A percentile compares a stretch with the other conserved stretches of the same genome.
phyloP scores from a whole-genome alignment of 2,888 invertebrate species.

The Rhopalosiphum nymphaeae region DNA sequence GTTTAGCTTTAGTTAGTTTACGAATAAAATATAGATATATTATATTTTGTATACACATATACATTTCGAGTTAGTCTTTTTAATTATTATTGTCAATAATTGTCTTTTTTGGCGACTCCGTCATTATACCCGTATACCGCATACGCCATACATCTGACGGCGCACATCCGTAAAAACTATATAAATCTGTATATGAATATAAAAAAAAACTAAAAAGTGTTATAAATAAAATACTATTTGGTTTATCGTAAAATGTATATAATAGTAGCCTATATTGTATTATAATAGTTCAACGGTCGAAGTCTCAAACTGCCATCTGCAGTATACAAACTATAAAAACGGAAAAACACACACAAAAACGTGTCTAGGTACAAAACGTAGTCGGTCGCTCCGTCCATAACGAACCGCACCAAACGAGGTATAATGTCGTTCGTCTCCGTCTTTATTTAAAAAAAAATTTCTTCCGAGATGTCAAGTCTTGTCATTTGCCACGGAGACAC shows the following conservation, averaged over 20 bases:
- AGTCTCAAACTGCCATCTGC: not conserved
- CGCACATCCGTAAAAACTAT: not conserved
- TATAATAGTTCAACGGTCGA: not conserved
- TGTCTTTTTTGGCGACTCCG: not conserved
- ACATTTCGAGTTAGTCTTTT: not conserved
- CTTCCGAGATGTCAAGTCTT: not conserved
- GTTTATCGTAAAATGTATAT: not conserved
- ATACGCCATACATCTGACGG: not conserved
- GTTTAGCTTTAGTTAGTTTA: not conserved
- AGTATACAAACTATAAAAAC: not conserved
- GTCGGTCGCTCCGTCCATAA: not conserved
- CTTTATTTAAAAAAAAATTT: not conserved
- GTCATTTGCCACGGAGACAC: constrained; percentile 55
- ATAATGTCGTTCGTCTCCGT: constrained; percentile 16
- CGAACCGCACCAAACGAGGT: constrained; percentile 40
- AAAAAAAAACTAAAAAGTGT: not conserved
- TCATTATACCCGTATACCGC: not conserved
- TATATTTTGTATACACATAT: not conserved
- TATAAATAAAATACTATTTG: not conserved
- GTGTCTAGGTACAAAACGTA: not conserved
- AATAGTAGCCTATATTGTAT: not conserved
- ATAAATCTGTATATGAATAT: not conserved
- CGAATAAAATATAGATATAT: not conserved
- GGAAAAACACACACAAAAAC: constrained; percentile 25
- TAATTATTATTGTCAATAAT: not conserved